phyloP scores from a whole-genome alignment of 2,113 vertebrate genomes.

The Cathartes aura region DNA sequence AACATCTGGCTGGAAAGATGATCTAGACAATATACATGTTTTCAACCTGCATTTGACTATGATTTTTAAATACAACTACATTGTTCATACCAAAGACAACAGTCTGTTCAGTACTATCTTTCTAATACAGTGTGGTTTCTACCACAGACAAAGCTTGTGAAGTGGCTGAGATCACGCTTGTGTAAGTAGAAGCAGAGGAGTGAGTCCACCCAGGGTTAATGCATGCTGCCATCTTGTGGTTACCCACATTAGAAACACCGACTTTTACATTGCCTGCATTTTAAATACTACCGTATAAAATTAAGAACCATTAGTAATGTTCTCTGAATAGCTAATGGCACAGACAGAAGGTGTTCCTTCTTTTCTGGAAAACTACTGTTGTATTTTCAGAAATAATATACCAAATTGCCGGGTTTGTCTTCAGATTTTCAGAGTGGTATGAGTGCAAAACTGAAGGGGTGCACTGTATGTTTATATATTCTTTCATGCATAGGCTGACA shows the following conservation, averaged over 20 bases:
- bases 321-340: background rate
- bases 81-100: background rate
- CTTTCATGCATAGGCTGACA: background rate
- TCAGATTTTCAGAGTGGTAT: background rate
- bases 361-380: background rate
- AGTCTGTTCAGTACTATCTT: background rate
- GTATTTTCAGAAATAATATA: background rate
- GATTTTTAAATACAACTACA: background rate
- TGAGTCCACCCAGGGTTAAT: background rate
- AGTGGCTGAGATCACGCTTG: background rate
- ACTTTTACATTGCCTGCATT: background rate
- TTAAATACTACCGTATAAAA: fast-evolving
- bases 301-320: fast-evolving
- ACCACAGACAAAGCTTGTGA: fast-evolving
- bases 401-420: background rate
- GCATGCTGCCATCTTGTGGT: slow-evolving; percentile 49
- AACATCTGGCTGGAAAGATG: background rate
- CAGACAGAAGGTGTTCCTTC: background rate
- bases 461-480: background rate
- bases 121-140: too few species aligned
- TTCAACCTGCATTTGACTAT: background rate
- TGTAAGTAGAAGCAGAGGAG: fast-evolving
- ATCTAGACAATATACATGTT: background rate
- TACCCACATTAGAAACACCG: background rate
- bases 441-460: background rate